Percentiles rank a stretch among this genome's conserved stretches.
phyloP scores from a whole-genome alignment of 2,113 vertebrate species.

The Haliaeetus leucogaster region DNA sequence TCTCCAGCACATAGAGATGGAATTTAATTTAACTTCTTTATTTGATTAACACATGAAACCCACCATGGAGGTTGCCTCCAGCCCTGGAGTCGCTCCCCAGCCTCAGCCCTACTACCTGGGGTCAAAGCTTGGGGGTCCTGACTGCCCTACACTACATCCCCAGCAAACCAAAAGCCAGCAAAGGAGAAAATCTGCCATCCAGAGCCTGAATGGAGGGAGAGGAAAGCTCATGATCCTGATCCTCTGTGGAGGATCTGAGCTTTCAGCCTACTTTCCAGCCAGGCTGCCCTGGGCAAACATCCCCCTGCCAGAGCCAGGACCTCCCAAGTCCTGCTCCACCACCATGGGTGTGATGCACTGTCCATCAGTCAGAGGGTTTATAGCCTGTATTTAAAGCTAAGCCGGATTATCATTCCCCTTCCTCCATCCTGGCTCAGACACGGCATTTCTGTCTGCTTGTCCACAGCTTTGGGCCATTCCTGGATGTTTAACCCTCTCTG shows the following conservation, averaged over 20 bases:
- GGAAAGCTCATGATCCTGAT: not conserved
- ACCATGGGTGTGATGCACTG: accelerated
- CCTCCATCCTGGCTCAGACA: not conserved
- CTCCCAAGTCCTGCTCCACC: not conserved
- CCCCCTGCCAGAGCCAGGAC: not conserved
- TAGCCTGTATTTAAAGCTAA: not conserved
- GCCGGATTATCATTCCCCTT: not conserved
- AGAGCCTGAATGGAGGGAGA: not conserved
- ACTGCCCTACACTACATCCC: not conserved
- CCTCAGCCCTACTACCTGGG: not conserved
- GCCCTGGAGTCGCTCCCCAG: not conserved
- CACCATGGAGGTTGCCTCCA: not conserved
- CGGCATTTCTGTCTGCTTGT: accelerated
- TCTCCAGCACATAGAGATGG: not conserved
- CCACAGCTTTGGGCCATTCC: not conserved
- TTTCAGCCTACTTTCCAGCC: not conserved
- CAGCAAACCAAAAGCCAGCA: not conserved
- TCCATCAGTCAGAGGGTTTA: accelerated
- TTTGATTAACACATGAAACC: not conserved
- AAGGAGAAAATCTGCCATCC: not conserved
- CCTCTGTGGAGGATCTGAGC: not conserved
- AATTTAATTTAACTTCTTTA: not conserved
- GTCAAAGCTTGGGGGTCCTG: not conserved
- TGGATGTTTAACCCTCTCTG: not conserved
- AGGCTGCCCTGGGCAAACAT: not conserved